A percentile compares a stretch with the other conserved stretches of the same genome.
These are phyloP conservation scores for Onchidella celtica DNA, from an alignment of 2,888 invertebrate genomes.

Conservation along the genomic window DNA sequence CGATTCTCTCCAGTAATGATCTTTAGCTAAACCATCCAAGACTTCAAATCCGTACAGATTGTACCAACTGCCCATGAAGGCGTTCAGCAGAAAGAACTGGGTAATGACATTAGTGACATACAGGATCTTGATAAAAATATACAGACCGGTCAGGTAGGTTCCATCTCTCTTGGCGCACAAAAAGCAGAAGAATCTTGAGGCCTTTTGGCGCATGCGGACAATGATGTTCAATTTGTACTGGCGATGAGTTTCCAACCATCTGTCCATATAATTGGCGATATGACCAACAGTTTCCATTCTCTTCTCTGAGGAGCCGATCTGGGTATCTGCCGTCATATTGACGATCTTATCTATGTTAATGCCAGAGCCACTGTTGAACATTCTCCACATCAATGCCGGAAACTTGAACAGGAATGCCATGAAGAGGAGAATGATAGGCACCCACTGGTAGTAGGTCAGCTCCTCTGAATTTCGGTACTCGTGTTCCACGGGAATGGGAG, in stretches of 20 bases:
- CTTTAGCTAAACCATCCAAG: conserved; percentile 61
- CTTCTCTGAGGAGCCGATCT: conserved; percentile 65
- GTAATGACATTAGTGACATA: conserved; percentile 69
- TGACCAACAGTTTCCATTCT: conserved; percentile 67
- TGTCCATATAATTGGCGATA: conserved; percentile 69
- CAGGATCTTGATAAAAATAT: conserved; percentile 69
- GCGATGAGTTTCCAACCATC: conserved; percentile 71
- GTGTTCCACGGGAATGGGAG: conserved; percentile 65
- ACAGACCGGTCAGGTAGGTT: conserved; percentile 72
- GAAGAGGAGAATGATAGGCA: conserved; percentile 81
- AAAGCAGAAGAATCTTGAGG: conserved; percentile 65
- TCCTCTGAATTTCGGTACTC: conserved; percentile 64
- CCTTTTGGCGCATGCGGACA: conserved; percentile 67
- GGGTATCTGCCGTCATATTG: conserved; percentile 66
- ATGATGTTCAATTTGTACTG: conserved; percentile 69
- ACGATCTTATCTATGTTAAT: conserved; percentile 73
- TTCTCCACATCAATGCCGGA: conserved; percentile 81
- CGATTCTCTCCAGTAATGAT: conserved; percentile 67
- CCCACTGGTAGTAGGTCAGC: conserved; percentile 77
- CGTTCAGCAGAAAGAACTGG: conserved; percentile 74
- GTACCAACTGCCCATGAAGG: conserved; percentile 72
- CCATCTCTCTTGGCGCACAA: conserved; percentile 72
- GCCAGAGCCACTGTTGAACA: conserved; percentile 76
- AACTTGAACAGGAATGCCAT: conserved; percentile 82
- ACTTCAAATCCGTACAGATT: conserved; percentile 72